These are phyloP conservation scores for Xanthia icteritia DNA, from an alignment of 2,888 invertebrate genomes.

Conservation along the genomic window DNA sequence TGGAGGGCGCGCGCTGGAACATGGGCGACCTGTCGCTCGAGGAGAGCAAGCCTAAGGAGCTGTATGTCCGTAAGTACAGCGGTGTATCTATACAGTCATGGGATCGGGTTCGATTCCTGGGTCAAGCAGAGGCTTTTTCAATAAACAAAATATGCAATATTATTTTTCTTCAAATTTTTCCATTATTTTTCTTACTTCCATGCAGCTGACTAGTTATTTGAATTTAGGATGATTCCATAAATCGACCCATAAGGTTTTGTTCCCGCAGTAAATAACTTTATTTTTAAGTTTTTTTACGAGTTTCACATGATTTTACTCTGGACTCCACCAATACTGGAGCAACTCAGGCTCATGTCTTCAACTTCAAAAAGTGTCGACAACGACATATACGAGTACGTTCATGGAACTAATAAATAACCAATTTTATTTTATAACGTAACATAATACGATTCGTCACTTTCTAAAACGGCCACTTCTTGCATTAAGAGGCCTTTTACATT, in stretches of 20 bases:
- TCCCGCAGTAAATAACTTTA: not conserved
- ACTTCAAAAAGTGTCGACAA: not conserved
- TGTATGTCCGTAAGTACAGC: conserved; percentile 91
- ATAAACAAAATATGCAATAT: not conserved
- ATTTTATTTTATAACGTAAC: not conserved
- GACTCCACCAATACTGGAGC: not conserved
- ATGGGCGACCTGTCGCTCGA: conserved; percentile 86
- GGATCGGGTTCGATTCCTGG: not conserved
- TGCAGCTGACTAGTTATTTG: not conserved
- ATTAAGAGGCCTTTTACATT: not conserved
- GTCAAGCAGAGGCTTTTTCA: not conserved
- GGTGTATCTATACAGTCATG: not conserved
- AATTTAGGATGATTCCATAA: not conserved
- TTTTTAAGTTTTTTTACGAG: not conserved
- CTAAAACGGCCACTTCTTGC: not conserved
- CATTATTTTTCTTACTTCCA: not conserved
- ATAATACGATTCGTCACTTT: not conserved
- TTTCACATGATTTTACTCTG: not conserved
- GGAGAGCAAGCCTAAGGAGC: conserved; percentile 92
- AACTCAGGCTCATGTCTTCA: not conserved
- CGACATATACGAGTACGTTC: not conserved
- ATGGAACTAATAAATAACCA: not conserved
- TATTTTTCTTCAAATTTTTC: no score
- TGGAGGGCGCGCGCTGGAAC: conserved; percentile 96
- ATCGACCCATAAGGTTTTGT: not conserved